phyloP scores from a whole-genome alignment of 2,888 invertebrate species.

The Chelonus formosanus region DNA sequence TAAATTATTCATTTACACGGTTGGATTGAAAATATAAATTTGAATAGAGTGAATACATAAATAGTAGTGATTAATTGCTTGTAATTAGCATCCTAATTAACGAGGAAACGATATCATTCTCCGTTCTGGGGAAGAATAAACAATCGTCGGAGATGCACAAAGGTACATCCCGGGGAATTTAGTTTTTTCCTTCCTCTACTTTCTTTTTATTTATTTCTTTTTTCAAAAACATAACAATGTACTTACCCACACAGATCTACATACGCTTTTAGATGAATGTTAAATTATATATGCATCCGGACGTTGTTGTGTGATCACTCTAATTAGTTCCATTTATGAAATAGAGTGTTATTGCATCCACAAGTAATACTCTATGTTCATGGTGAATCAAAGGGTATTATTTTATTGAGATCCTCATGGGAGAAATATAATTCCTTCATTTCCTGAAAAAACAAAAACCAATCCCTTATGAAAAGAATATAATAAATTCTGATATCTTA shows the following conservation, averaged over 20 bases:
- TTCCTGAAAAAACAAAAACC: not conserved
- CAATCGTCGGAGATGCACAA: conserved; percentile 35
- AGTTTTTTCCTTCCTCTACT: conserved; percentile 22
- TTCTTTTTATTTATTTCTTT: conserved; percentile 20
- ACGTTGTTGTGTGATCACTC: conserved; percentile 52
- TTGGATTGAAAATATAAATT: not conserved
- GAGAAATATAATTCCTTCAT: conserved; percentile 3
- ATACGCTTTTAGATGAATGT: conserved; percentile 22
- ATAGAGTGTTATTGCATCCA: conserved; percentile 43
- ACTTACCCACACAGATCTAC: conserved; percentile 24
- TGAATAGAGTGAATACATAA: not conserved
- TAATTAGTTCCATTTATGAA: conserved; percentile 59
- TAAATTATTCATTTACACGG: not conserved
- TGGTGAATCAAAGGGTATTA: conserved; percentile 5
- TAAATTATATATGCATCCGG: conserved; percentile 28
- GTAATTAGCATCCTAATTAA: conserved; percentile 35
- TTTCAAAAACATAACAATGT: conserved; percentile 21
- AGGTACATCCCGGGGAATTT: conserved; percentile 32
- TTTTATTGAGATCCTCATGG: conserved; percentile 6
- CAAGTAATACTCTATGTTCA: conserved; percentile 46
- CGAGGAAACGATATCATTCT: conserved; percentile 30
- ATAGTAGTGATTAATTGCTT: conserved; percentile 27
- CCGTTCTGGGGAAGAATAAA: conserved; percentile 24
- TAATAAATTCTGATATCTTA: not conserved
- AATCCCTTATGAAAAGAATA: not conserved